These are phyloP conservation scores for Centrocercus urophasianus DNA, from an alignment of 2,113 vertebrate genomes.

Conservation along the genomic window DNA sequence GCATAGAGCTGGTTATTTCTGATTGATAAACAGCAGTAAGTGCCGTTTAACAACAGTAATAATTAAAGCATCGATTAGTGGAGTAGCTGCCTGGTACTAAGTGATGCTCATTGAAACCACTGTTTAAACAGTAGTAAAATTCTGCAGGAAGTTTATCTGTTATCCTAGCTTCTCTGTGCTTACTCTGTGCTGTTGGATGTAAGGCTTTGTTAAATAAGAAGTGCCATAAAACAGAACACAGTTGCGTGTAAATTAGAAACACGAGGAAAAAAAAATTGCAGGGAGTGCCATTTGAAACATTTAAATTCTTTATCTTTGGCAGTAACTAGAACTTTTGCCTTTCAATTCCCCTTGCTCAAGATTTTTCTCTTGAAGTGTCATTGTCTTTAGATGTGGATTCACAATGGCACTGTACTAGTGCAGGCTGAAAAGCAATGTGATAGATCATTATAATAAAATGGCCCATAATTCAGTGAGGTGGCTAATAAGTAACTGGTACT, in stretches of 20 bases:
- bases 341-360: neutral
- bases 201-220: neutral
- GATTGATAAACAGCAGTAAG: neutral
- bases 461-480: neutral
- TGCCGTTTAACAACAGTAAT: neutral
- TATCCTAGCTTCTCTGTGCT: neutral
- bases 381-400: neutral
- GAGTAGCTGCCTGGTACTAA: neutral
- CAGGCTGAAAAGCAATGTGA: neutral
- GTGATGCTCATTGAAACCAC: neutral
- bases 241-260: neutral
- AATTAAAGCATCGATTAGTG: constrained; percentile 11
- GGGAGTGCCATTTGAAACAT: neutral
- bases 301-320: rapidly evolving
- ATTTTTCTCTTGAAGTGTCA: neutral
- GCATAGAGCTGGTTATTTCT: neutral
- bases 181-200: neutral
- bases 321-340: neutral
- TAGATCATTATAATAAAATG: neutral
- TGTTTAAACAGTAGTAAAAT: neutral
- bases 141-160: neutral
- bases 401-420: neutral
- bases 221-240: neutral
- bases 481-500: neutral
- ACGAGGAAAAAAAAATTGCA: neutral